Percentiles rank a stretch among this genome's conserved stretches.
Conservation (phyloP, 2,113 vertebrate species). For the Nothocercus nigrocapillus region DNA sequence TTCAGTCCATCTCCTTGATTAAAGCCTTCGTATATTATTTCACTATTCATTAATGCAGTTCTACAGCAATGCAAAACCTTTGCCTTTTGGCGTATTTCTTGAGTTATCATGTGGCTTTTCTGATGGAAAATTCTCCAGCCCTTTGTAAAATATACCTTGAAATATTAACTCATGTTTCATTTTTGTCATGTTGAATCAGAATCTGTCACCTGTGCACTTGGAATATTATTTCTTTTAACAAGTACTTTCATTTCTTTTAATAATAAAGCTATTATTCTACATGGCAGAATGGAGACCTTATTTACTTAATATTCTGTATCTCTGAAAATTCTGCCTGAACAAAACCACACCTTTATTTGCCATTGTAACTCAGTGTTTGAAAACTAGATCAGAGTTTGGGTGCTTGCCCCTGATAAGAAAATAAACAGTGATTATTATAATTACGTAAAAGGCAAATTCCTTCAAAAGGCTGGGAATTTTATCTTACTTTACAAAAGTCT, state of each 20-base stretch:
- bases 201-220: not conserved
- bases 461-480: not conserved
- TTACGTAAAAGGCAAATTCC: slow-evolving; percentile 26
- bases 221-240: slow-evolving; percentile 19
- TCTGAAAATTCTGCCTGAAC: slow-evolving; percentile 1
- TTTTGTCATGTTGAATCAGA: slow-evolving; percentile 5
- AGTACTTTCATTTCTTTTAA: not conserved
- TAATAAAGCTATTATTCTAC: not conserved
- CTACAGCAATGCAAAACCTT: not conserved
- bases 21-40: not conserved
- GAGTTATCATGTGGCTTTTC: not conserved
- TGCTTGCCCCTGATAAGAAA: slow-evolving; percentile 42
- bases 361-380: slow-evolving; percentile 21
- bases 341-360: slow-evolving; percentile 4
- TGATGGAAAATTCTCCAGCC: not conserved
- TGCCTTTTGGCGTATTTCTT: not conserved
- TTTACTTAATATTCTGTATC: not conserved
- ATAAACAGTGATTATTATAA: slow-evolving; percentile 44
- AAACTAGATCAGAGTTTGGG: slow-evolving; percentile 44
- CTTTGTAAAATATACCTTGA: not conserved
- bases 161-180: not conserved
- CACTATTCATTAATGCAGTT: not conserved
- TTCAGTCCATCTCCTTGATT: slow-evolving; percentile 37
- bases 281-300: not conserved
- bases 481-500: slow-evolving; percentile 26